These are phyloP conservation scores for Cephus pygmeus DNA, from an alignment of 2,888 invertebrate species.

Conservation along the genomic window DNA sequence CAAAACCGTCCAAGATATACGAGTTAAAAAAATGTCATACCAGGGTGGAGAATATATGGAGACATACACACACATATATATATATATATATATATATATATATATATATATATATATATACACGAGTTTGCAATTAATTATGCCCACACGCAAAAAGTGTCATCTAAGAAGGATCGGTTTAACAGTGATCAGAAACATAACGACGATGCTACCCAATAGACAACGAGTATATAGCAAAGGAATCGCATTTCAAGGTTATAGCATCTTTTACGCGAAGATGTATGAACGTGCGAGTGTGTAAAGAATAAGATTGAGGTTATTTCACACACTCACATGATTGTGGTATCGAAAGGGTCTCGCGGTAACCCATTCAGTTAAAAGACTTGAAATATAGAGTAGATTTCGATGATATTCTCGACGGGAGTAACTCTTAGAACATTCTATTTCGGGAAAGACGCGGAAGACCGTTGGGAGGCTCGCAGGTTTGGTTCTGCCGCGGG, in stretches of 20 bases:
- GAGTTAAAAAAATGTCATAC: neutral
- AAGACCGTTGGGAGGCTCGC: conserved; percentile 22
- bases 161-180: neutral
- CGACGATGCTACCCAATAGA: neutral
- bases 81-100: too few species aligned
- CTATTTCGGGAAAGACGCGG: conserved; percentile 37
- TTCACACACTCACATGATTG: conserved; percentile 38
- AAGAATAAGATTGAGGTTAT: conserved; percentile 44
- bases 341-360: conserved; percentile 23
- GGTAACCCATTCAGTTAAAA: neutral
- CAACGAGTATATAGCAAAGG: neutral
- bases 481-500: conserved; percentile 21
- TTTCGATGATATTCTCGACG: neutral
- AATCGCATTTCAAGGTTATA: conserved; percentile 21
- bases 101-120: too few species aligned
- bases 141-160: neutral
- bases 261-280: conserved; percentile 9
- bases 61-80: too few species aligned
- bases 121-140: neutral
- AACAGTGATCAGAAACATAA: neutral
- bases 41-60: neutral
- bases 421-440: conserved; percentile 27
- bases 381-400: neutral
- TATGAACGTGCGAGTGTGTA: conserved; percentile 7
- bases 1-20: neutral